Evolutionary conservation across 1,140 invertebrate species (phyloP), one percentile per base, ranked within the genome.

Genomic region (Oryctes rhinoceros): DNA sequence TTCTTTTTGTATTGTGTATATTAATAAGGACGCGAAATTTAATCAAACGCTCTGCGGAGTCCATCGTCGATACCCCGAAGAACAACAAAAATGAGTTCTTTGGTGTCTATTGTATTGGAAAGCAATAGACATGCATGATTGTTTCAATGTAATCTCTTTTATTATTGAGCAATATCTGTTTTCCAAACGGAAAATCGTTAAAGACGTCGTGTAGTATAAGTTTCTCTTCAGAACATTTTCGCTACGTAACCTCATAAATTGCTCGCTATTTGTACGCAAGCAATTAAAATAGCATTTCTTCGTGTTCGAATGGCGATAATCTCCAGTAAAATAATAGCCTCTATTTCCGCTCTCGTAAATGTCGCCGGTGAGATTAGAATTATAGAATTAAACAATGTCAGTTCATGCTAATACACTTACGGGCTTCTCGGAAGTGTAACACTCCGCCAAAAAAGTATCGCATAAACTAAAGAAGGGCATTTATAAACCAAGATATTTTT

Each of bases 281-380:
- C 53, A 59, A 59, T 59, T 59, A 59, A 59, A 59, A 59, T 59
- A 18, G n/a, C 53, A 59, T 59, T 59, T 18, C 5, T 59, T 59
- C n/a, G 5, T 10, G 24, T 59, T 59, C n/a, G 53, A 59, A 15
- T 18, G 53, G 4, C 18, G 53, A 59, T 59, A 59, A 59, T 59
- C n/a, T 59, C 13, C 5, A 59, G 53, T 18, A 59, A 59, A 59
- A 18, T 59, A 59, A 59, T 18, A 18, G 53, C 18, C 13, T 59
- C 3, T 59, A 59, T n/a, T 59, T n/a, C 18, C 18, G 53, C 15
- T 4, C 3, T 18, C n/a, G 1, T 59, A 59, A 59, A 59, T 18
- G 53, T 59, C 18, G 15, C n/a, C 7, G 15, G n/a, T 59, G 53
- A 59, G 53, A 6, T 59, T 59, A 59, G 13, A 59, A 18, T 3